Percentiles rank a stretch among this genome's conserved stretches.
phyloP scores from a whole-genome alignment of 2,797 vertebrate species.

The Manis crassicaudata region DNA sequence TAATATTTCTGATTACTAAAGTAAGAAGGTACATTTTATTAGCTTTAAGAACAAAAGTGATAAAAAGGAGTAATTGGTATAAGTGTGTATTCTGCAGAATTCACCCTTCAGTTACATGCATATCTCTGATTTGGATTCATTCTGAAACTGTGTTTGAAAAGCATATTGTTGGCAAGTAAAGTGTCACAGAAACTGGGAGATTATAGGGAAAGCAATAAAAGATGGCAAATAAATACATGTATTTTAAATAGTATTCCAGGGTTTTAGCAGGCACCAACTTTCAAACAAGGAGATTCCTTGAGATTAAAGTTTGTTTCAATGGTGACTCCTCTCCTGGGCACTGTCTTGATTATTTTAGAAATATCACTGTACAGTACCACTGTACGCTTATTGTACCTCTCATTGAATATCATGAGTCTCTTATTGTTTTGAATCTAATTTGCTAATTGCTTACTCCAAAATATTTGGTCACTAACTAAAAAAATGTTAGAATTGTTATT shows the following conservation, averaged over 20 bases:
- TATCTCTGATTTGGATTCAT: neutral
- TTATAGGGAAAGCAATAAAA: neutral
- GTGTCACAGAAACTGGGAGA: neutral
- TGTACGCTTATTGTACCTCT: neutral
- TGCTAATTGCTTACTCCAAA: neutral
- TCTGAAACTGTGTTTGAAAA: conserved; percentile 5
- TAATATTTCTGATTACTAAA: neutral
- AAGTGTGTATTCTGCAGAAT: neutral
- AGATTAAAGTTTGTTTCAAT: neutral
- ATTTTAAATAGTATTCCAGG: neutral
- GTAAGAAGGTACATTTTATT: neutral
- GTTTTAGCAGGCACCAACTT: neutral
- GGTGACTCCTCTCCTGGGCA: neutral
- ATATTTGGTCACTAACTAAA: neutral
- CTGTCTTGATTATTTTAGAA: neutral
- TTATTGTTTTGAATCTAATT: neutral
- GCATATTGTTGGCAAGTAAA: neutral
- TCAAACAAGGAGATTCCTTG: neutral
- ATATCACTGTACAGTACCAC: neutral
- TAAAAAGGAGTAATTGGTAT: neutral
- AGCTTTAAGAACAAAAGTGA: neutral
- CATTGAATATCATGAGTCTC: neutral
- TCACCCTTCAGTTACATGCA: neutral
- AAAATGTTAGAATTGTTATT: neutral
- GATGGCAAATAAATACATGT: neutral